A percentile compares a stretch with the other conserved stretches of the same genome.
phyloP scores from a whole-genome alignment of 2,888 invertebrate species.

The Polyommatus icarus region DNA sequence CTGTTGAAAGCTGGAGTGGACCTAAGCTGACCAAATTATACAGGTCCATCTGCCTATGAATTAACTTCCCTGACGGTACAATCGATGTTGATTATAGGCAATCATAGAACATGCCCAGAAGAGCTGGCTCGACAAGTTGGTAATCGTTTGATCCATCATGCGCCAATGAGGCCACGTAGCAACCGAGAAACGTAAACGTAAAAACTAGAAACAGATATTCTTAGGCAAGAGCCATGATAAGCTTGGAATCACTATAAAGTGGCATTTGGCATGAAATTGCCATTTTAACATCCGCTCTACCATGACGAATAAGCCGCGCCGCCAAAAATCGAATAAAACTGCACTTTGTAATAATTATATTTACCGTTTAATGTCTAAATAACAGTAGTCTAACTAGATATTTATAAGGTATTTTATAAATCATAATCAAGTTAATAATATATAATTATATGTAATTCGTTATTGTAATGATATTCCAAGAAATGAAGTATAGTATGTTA shows the following conservation, averaged over 20 bases:
- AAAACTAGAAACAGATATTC: neutral
- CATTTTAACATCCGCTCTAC: neutral
- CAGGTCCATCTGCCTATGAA: neutral
- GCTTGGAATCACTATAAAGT: neutral
- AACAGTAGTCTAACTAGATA: neutral
- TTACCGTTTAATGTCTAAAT: neutral
- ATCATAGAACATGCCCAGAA: neutral
- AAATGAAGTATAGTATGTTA: neutral
- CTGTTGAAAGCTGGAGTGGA: neutral
- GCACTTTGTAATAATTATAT: neutral
- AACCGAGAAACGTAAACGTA: no score
- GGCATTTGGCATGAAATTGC: neutral
- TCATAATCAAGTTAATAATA: slow-evolving; percentile 5
- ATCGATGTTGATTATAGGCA: neutral
- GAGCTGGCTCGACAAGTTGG: neutral
- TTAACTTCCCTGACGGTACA: no score
- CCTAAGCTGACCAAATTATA: neutral
- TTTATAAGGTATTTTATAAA: neutral
- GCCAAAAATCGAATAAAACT: neutral
- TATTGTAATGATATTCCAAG: slow-evolving; percentile 7
- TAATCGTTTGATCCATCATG: neutral
- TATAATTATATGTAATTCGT: neutral
- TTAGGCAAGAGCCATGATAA: neutral
- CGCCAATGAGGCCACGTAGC: neutral
- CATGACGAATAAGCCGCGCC: slow-evolving; percentile 8